Percentiles rank a stretch among this genome's conserved stretches.
Conservation (phyloP, 2,888 invertebrate genomes). For the Leptopilina syphax region DNA sequence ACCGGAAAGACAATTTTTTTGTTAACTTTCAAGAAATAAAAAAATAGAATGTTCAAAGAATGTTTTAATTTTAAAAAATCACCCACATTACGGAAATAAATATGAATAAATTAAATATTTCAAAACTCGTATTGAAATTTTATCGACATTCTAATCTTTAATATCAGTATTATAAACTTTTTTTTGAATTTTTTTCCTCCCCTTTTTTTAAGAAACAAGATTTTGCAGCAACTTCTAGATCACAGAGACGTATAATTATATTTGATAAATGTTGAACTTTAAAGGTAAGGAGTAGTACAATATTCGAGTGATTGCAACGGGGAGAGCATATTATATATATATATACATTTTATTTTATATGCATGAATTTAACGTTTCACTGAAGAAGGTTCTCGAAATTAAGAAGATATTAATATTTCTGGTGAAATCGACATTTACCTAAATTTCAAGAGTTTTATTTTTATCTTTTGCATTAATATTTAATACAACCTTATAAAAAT, state of each 20-base stretch:
- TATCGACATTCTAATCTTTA: constrained; percentile 12
- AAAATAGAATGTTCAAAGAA: background rate
- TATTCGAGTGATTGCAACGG: background rate
- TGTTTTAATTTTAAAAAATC: too few species aligned
- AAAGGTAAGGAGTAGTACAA: constrained; percentile 2
- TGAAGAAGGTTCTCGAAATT: background rate
- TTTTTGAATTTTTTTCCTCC: background rate
- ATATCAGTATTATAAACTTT: background rate
- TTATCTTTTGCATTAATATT: constrained; percentile 4
- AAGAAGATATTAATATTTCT: background rate
- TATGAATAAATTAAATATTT: background rate
- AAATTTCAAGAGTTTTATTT: constrained; percentile 1
- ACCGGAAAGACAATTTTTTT: too few species aligned
- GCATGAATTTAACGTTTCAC: background rate
- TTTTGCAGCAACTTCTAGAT: constrained; percentile 1
- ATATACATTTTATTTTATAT: background rate
- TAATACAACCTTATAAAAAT: background rate
- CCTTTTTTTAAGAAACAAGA: background rate
- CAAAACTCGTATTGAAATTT: background rate
- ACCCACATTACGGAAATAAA: too few species aligned
- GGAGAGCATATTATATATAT: background rate
- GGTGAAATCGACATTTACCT: background rate
- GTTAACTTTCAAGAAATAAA: background rate
- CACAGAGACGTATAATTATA: background rate
- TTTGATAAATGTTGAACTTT: constrained; percentile 17